These are phyloP conservation scores for Drosophila histrio DNA, from an alignment of 2,888 invertebrate genomes.

Conservation along the genomic window DNA sequence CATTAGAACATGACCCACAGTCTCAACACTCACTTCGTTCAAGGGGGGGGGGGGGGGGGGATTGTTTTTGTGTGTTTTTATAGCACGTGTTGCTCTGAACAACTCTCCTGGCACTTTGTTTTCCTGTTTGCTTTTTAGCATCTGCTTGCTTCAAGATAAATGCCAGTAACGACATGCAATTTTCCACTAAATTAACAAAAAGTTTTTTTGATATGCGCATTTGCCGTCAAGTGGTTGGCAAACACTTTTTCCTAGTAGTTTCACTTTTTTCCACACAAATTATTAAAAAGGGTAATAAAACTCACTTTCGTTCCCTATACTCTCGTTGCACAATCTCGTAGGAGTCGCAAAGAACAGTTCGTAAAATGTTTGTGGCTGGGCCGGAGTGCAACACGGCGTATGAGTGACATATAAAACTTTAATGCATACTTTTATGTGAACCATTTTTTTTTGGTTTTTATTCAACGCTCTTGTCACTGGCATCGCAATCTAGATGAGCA, in stretches of 20 bases:
- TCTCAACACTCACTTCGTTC: background rate
- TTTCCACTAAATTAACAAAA: slow-evolving; percentile 73
- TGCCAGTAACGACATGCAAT: slow-evolving; percentile 53
- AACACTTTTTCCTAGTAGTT: slow-evolving; percentile 32
- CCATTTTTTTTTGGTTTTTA: slow-evolving; percentile 38
- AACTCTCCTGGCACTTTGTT: background rate
- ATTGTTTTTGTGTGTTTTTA: background rate
- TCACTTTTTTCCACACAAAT: slow-evolving; percentile 16
- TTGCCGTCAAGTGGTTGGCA: slow-evolving; percentile 54
- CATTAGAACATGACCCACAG: slow-evolving; percentile 12
- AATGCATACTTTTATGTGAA: slow-evolving; percentile 60
- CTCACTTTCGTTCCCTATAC: background rate
- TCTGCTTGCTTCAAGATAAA: slow-evolving; percentile 40
- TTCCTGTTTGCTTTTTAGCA: background rate
- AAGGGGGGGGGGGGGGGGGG: background rate
- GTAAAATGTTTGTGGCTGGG: slow-evolving; percentile 40
- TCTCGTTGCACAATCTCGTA: slow-evolving; percentile 34
- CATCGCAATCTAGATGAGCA: slow-evolving; percentile 4
- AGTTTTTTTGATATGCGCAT: slow-evolving; percentile 55
- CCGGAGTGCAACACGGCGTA: slow-evolving; percentile 63
- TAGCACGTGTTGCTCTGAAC: slow-evolving; percentile 17
- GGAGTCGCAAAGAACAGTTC: slow-evolving; percentile 36
- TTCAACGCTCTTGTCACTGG: slow-evolving; percentile 10
- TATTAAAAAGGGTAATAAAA: slow-evolving; percentile 46
- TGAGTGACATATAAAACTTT: slow-evolving; percentile 73